Percentiles rank a stretch among this genome's conserved stretches.
phyloP scores from a whole-genome alignment of 2,797 vertebrate genomes.

The Oophaga sylvatica region DNA sequence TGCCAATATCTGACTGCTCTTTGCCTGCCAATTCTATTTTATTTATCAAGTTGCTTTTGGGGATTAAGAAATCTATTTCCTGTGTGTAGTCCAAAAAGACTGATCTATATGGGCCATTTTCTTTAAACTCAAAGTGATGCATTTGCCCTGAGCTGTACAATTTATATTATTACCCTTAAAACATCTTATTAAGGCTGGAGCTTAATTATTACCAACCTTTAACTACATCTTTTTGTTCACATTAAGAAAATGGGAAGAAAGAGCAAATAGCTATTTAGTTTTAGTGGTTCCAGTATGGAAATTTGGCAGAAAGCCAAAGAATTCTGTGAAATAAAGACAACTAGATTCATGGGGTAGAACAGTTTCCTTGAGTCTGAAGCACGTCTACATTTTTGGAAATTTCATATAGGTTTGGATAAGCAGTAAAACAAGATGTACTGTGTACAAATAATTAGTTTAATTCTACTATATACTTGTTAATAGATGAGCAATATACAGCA shows the following conservation, averaged over 20 bases:
- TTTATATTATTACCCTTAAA: conserved; percentile 58
- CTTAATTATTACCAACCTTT: conserved; percentile 57
- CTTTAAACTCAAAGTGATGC: conserved; percentile 39
- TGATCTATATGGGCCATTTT: conserved; percentile 49
- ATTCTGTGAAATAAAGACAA: conserved; percentile 15
- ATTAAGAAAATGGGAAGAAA: conserved; percentile 31
- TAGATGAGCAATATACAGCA: too few species aligned
- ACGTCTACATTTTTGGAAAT: not conserved
- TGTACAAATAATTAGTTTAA: not conserved
- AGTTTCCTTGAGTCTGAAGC: not conserved
- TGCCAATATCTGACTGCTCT: conserved; percentile 18
- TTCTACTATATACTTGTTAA: too few species aligned
- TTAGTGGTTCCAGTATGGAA: not conserved
- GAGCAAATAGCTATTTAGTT: conserved; percentile 33
- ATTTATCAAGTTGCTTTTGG: conserved; percentile 41
- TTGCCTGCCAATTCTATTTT: conserved; percentile 53
- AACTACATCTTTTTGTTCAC: conserved; percentile 59
- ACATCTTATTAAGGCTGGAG: conserved; percentile 55
- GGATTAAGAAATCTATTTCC: conserved; percentile 28
- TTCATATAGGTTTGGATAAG: not conserved
- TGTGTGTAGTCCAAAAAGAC: conserved; percentile 5
- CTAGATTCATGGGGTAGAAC: not conserved
- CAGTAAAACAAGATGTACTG: not conserved
- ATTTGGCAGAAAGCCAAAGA: not conserved
- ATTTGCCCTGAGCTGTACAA: conserved; percentile 27